Conservation (phyloP, 1,140 invertebrate genomes). For the Neodiprion lecontei region DNA sequence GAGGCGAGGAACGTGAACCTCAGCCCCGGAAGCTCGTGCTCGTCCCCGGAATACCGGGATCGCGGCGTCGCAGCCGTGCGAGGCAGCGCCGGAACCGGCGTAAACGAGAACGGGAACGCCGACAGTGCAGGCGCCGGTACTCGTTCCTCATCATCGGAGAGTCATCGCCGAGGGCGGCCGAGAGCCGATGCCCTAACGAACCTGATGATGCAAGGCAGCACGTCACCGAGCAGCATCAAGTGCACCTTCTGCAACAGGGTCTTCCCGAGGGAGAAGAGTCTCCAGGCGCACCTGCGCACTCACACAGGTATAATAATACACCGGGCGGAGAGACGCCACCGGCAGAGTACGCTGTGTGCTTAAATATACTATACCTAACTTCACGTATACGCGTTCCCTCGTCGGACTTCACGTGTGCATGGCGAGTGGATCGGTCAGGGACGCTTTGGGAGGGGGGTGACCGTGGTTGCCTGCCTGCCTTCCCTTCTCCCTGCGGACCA, state of each 20-base stretch:
- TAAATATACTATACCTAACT: background rate
- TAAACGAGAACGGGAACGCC: background rate
- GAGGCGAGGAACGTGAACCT: conserved; percentile 55
- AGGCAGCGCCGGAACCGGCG: conserved; percentile 23
- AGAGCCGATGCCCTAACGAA: conserved; percentile 75
- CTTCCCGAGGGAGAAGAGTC: conserved; percentile 82
- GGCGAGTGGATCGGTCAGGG: background rate
- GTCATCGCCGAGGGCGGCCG: conserved; percentile 70
- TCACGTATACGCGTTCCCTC: too few species aligned
- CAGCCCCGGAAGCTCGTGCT: conserved; percentile 57
- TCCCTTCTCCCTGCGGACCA: too few species aligned
- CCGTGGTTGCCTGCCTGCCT: too few species aligned
- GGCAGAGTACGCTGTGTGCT: background rate
- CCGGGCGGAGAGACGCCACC: background rate
- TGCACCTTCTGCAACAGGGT: conserved; percentile 78
- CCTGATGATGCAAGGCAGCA: conserved; percentile 76
- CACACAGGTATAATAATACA: conserved; percentile 71
- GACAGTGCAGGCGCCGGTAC: background rate
- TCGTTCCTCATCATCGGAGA: conserved; percentile 28
- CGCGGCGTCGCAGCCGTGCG: conserved; percentile 15
- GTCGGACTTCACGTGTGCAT: background rate
- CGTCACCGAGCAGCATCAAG: conserved; percentile 76
- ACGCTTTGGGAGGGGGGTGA: background rate
- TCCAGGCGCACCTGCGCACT: conserved; percentile 82
- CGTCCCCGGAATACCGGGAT: conserved; percentile 53